Evolutionary conservation across 2,888 invertebrate species (phyloP), one percentile per base, ranked within the genome.

Genomic region (Amorpha juglandis): DNA sequence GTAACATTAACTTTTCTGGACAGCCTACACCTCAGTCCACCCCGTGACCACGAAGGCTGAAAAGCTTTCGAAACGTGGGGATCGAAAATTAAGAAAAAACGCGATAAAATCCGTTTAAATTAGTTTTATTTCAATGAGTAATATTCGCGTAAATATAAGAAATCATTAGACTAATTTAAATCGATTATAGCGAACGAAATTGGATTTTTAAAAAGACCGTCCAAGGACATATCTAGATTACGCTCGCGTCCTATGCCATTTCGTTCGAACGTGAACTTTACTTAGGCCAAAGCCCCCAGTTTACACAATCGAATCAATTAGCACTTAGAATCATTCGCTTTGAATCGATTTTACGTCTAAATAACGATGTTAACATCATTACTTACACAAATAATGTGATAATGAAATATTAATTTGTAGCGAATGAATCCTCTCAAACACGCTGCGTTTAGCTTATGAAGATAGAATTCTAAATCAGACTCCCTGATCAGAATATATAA

Each of bases 271-370:
- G 47, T 47, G 74, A 75, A 77, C 78, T 80, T 73, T 66, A 35
- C 27, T 21, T 64, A 69, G 76, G 77, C 63, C 78, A 74, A 68
- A 70, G 79, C 70, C 66, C 76, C 68, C 68, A 47, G 47, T 64
- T 68, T 67, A 66, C 70, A 58, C 67, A 76, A 74, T 73, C 71
- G 66, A 71, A 72, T 71, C 62, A 69, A 76, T 78, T 76, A 69
- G 64, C 68, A 73, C 73, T 75, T 71, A 68, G 66, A 74, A 73
- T 71, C 19, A 58, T 58, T 58, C 19, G 42, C 19, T 58, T 19
- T 12, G 42, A 19, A 42, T 58, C 58, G 65, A 72, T 71, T 70
- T 66, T 38, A 63, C 69, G 69, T 67, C 63, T 62, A 65, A 65
- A 69, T 48, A 63, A 63, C 33, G 62, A 45, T 63, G 47, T 63